Conservation (phyloP, 2,888 invertebrate species). For the Ophonus ardosiacus region DNA sequence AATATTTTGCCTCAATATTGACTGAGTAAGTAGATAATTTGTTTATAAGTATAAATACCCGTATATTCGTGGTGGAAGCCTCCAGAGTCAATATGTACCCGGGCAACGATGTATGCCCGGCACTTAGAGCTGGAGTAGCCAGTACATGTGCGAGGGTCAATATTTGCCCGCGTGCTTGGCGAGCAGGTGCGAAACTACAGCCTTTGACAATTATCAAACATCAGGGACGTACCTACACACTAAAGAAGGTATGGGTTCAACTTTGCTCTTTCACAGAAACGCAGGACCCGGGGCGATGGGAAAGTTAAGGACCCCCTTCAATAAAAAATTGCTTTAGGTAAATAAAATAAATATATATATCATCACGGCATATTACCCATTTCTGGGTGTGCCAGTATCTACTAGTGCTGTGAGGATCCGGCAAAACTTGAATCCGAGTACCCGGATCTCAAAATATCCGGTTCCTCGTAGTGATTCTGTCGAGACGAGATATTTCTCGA, state of each 20-base stretch:
- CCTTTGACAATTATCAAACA: conserved; percentile 44
- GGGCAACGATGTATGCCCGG: conserved; percentile 43
- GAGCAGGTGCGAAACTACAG: conserved; percentile 50
- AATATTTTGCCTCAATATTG: conserved; percentile 53
- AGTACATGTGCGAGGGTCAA: conserved; percentile 40
- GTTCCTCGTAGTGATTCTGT: no score
- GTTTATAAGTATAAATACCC: conserved; percentile 55
- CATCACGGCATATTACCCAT: no score
- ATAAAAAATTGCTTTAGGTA: no score
- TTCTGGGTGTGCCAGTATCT: no score
- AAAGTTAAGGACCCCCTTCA: no score
- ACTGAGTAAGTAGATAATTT: conserved; percentile 56
- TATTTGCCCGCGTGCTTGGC: conserved; percentile 47
- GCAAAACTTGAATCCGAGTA: no score
- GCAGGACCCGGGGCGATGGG: no score
- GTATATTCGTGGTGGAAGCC: not conserved
- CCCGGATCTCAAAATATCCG: no score
- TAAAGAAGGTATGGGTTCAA: not conserved
- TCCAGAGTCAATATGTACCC: conserved; percentile 50
- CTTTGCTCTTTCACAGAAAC: no score
- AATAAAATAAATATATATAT: no score
- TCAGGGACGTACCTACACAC: not conserved
- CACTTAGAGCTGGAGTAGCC: conserved; percentile 49
- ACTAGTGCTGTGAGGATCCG: no score
- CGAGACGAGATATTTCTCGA: no score